Evolutionary conservation across 2,888 invertebrate genomes (phyloP).

Genomic region (Adelphocoris suturalis): DNA sequence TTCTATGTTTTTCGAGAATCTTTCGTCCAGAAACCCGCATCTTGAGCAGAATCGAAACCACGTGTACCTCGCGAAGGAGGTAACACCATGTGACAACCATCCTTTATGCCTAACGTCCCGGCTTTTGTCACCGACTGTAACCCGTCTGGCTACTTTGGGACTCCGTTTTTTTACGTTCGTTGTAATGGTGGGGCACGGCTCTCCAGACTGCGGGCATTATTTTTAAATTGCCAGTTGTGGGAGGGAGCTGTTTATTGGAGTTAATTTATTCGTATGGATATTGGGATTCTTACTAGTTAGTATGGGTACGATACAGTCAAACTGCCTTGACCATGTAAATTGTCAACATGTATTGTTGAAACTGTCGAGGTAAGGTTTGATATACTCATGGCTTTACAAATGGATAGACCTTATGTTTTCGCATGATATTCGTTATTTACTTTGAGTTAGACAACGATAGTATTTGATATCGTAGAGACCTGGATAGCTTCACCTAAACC

Average conservation of each 20-base stretch:
- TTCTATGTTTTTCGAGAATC: neutral
- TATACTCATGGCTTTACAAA: too few species aligned
- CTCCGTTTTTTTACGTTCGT: conserved; percentile 63
- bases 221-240: conserved; percentile 64
- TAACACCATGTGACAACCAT: conserved; percentile 65
- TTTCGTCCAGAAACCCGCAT: neutral
- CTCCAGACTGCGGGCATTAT: conserved; percentile 65
- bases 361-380: too few species aligned
- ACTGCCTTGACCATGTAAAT: too few species aligned
- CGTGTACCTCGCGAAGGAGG: conserved; percentile 53
- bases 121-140: conserved; percentile 71
- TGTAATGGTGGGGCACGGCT: conserved; percentile 55
- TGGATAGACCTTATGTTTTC: too few species aligned
- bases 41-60: conserved; percentile 29
- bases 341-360: too few species aligned
- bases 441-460: too few species aligned
- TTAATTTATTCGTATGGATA: conserved; percentile 57
- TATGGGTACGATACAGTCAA: neutral
- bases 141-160: conserved; percentile 71
- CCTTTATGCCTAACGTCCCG: conserved; percentile 62
- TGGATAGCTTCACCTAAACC: too few species aligned
- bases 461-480: too few species aligned
- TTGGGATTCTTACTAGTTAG: conserved; percentile 53
- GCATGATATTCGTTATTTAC: too few species aligned
- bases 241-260: conserved; percentile 63